These are phyloP conservation scores for Gymnocypris eckloni DNA, from an alignment of 2,797 vertebrate species.

Conservation along the genomic window DNA sequence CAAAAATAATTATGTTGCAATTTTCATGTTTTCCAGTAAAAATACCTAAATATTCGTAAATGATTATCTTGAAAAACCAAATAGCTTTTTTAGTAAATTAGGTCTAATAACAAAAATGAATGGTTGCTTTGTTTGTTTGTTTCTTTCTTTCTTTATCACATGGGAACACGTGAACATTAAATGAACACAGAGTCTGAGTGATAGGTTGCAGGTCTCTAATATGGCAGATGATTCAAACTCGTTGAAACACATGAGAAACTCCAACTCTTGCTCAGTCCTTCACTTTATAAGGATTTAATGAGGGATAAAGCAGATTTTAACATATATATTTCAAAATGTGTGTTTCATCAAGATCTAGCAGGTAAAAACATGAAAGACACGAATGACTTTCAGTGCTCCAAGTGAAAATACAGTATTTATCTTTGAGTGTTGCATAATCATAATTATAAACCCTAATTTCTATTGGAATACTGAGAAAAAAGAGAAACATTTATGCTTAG, in stretches of 20 bases:
- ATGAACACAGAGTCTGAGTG: not conserved
- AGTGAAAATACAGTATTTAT: constrained; percentile 57
- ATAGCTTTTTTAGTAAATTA: not conserved
- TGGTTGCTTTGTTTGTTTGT: not conserved
- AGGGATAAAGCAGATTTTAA: not conserved
- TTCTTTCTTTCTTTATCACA: not conserved
- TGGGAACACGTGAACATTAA: not conserved
- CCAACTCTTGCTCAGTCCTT: not conserved
- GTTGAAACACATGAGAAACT: not conserved
- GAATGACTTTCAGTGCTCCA: constrained; percentile 60
- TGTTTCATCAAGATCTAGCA: not conserved
- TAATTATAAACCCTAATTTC: not conserved
- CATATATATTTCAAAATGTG: constrained; percentile 3
- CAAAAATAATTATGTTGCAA: not conserved
- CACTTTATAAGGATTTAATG: not conserved
- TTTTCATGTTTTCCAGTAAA: not conserved
- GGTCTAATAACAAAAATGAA: not conserved
- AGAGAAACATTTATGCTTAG: not conserved
- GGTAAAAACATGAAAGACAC: constrained; percentile 56
- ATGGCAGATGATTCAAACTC: not conserved
- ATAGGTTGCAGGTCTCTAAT: not conserved
- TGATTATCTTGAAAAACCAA: too few species aligned
- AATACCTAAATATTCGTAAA: not conserved
- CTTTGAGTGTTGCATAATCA: constrained; percentile 61
- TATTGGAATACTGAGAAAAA: not conserved